Base-by-base conservation (phyloP, 1,140 invertebrate species). In the Zaprionus kolodkinae region DNA sequence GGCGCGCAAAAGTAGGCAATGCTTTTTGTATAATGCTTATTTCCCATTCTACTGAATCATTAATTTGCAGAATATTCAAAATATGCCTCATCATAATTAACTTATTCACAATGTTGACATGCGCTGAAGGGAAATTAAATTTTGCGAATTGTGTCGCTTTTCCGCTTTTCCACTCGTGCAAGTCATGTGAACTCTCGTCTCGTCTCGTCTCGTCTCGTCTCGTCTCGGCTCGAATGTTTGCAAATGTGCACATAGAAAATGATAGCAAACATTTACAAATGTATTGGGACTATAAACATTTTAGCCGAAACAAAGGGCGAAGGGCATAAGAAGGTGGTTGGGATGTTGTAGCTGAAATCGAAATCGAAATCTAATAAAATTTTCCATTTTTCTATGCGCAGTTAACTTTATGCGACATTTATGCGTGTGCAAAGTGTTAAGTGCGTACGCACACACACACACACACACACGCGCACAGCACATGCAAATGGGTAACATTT, bases 331-430 rank as follows among this genome's bases (percentile, higher is more conserved):
- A 13, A n/a, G 13, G 38, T n/a, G 38, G 7, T 21, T 11, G 59
- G 25, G 61, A 61, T 43, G 35, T 6, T 45, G 55, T 57, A 68
- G 15, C 21, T 17, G 35, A 79, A 68, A 70, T 69, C 48, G 76
- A 78, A 78, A 81, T 89, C 72, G 78, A 81, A 88, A 88, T 88
- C 81, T 85, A 85, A 88, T 88, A 88, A 85, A 88, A 88, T 79
- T 88, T 89, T 81, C 72, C 75, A 88, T 88, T 81, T 89, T 89
- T 89, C 86, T 81, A 89, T 85, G 85, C 78, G 66, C 85, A 76
- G 81, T 88, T 88, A 88, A 88, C 85, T 88, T 88, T 88, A 90
- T 89, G 86, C 76, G 85, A 88, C 85, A 89, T 75, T 88, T 88
- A 82, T 80, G 84, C 67, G 77, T 79, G 72, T 79, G 76, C 68